Base-by-base conservation (phyloP, 2,888 invertebrate species). In the Tinea semifulvella region DNA sequence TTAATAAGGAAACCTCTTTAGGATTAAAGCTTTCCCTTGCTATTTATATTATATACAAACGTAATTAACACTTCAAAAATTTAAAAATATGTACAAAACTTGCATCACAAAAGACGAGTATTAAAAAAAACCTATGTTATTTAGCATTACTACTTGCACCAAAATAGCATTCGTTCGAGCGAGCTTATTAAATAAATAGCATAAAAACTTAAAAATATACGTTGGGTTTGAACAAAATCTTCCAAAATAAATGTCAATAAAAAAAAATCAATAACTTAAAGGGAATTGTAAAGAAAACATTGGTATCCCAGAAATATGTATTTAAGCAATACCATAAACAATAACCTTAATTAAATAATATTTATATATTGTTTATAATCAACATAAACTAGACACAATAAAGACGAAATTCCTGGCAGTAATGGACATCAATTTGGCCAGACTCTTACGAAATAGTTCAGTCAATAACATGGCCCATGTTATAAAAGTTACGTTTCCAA, bases 211-310 rank as follows among this genome's bases (percentile, higher is more conserved):
- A n/a, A n/a, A n/a, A n/a, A n/a, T n/a, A n/a, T n/a, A n/a, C n/a
- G n/a, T n/a, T n/a, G n/a, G n/a, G n/a, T n/a, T n/a, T n/a, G 60
- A 56, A 74, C 57, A 59, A 59, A 72, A 64, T 79, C 80, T 79
- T 80, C 80, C 80, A 80, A 80, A 80, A 80, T 79, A 80, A 80
- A 80, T 75, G 77, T 66, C 55, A 22, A 22, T 22, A 7, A 31
- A 31, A 31, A 7, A 31, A 31, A 17, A 18, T 3, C 10, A 38
- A 2, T n/a, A 19, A 39, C 2, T n/a, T n/a, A n/a, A n/a, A n/a
- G n/a, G n/a, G 20, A 22, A 13, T 40, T 2, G 19, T 19, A 40
- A 16, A 40, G 22, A n/a, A 40, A 40, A 19, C 10, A 22, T n/a
- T 40, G 4, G n/a, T 13, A 22, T 40, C 40, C 13, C 22, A 22